Evolutionary conservation across 2,797 vertebrate genomes (phyloP), one percentile per base, ranked within the genome.

Genomic region (Nannoperca australis): DNA sequence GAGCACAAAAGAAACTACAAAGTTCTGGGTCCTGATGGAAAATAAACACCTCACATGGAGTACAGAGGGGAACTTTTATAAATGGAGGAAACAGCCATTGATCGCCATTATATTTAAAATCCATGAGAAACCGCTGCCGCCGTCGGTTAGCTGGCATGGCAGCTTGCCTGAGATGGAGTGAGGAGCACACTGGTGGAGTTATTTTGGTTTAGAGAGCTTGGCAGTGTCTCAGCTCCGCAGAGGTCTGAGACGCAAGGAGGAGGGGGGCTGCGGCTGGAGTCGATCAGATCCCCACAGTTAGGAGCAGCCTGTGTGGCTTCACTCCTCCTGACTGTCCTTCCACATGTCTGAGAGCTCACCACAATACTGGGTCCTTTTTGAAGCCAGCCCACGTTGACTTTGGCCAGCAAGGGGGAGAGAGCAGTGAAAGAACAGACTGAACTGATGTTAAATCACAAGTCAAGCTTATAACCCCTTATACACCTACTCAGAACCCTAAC

Each of bases 171-270:
- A 12, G 58, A 65, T 0, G 73, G 53, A 79, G 40, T 22, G n/a
- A 83, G 69, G 61, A 87, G 75, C 64, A 74, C 58, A 71, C 78
- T 83, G 78, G n/a, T n/a, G 81, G 82, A 85, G 81, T 66, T 86
- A 82, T 90, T 89, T 84, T 73, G 71, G 76, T 76, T 79, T 54
- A 42, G 78, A 76, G 81, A 83, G 67, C 50, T 78, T 84, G 88
- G 84, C 82, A 75, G 69, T 1, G 11, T 44, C 61, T 84, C 81
- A 75, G 68, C 44, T 24, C 47, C 47, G 64, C 70, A 72, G 76
- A 81, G 45, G 77, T 81, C 74, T 82, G 64, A 85, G 71, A 76
- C 49, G 3, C 63, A 50, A 62, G 71, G 20, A 56, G 53, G 20
- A 54, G 53, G 63, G 30, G 62, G 30, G n/a, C 15, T 32, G 36